These are phyloP conservation scores for Oryzias celebensis DNA, from an alignment of 2,113 vertebrate species.

Conservation along the genomic window DNA sequence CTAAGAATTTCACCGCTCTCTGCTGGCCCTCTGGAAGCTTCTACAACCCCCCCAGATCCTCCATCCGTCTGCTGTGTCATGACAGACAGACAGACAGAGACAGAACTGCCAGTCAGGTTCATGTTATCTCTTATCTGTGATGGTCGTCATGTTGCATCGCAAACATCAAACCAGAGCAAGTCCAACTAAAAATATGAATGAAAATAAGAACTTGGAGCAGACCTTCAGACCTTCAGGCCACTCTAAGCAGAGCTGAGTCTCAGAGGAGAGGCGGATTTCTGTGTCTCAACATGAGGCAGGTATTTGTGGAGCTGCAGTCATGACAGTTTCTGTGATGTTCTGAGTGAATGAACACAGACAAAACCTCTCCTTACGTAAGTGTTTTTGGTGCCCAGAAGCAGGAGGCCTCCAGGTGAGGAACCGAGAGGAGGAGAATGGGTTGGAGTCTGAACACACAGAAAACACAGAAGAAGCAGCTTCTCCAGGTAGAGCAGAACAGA, in stretches of 20 bases:
- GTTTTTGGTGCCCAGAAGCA: neutral
- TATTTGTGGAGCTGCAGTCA: neutral
- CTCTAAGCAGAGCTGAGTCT: too few species aligned
- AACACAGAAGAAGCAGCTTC: neutral
- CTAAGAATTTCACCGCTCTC: conserved; percentile 71
- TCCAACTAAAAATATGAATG: too few species aligned
- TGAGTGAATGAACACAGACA: neutral
- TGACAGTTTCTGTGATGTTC: neutral
- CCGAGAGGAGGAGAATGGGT: neutral
- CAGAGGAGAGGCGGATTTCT: too few species aligned
- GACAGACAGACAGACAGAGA: neutral
- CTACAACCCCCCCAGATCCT: conserved; percentile 4
- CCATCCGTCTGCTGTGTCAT: conserved; percentile 1
- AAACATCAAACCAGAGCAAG: too few species aligned
- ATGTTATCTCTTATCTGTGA: too few species aligned
- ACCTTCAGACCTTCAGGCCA: too few species aligned
- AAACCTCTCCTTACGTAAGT: neutral
- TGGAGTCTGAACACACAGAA: neutral
- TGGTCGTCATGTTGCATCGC: too few species aligned
- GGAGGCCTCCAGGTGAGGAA: neutral
- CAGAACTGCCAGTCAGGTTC: too few species aligned
- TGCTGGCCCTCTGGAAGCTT: conserved; percentile 27
- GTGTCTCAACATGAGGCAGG: neutral
- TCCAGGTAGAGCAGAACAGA: neutral
- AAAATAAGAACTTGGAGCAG: too few species aligned